These are phyloP conservation scores for Vanacampus margaritifer DNA, from an alignment of 2,113 vertebrate genomes.

Conservation along the genomic window DNA sequence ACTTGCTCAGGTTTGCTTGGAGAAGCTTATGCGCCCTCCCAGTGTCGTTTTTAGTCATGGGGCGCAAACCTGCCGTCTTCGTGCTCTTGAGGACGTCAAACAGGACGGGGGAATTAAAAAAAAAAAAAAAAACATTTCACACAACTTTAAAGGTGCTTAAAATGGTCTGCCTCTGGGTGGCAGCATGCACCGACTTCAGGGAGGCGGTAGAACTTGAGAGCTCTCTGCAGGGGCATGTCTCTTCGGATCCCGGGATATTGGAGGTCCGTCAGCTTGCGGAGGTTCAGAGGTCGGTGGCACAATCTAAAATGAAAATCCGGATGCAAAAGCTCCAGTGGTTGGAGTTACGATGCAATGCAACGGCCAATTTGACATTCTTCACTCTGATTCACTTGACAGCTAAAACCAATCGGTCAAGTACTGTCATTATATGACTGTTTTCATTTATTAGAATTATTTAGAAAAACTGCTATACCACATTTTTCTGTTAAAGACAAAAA, in stretches of 20 bases:
- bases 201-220: constrained; percentile 87
- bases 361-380: too few species aligned
- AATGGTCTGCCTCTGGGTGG: constrained; percentile 26
- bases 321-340: not conserved
- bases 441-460: too few species aligned
- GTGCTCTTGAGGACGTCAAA: constrained; percentile 65
- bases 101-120: not conserved
- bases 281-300: constrained; percentile 91
- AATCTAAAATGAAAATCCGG: constrained; percentile 64
- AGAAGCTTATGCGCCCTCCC: constrained; percentile 76
- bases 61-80: constrained; percentile 80
- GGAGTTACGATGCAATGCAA: too few species aligned
- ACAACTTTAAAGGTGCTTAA: not conserved
- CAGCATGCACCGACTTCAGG: constrained; percentile 80
- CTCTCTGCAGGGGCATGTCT: constrained; percentile 88
- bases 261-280: constrained; percentile 88
- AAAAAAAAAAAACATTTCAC: rapidly evolving
- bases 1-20: constrained; percentile 76
- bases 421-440: too few species aligned
- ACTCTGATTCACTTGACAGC: too few species aligned
- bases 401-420: too few species aligned
- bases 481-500: too few species aligned
- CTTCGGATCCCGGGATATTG: constrained; percentile 85
- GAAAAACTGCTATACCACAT: too few species aligned
- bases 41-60: constrained; percentile 82